Evolutionary conservation across 1,140 invertebrate genomes (phyloP), one percentile per base, ranked within the genome.

Genomic region (Aphis gossypii): DNA sequence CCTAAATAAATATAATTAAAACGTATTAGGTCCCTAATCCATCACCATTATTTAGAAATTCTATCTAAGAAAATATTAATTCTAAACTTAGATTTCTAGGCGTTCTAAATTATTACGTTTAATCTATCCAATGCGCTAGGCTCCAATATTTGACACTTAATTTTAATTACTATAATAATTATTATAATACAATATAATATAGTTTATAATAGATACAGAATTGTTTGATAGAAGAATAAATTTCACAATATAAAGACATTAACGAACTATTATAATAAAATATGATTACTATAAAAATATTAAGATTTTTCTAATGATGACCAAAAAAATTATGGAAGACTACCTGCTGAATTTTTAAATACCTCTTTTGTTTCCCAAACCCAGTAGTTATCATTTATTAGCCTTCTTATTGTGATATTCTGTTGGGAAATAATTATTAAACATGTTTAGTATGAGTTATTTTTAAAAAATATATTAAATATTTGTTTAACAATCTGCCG

Each of bases 391-490:
- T 98, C 97, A 96, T 98, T 98, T 96, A 98, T 96, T 96, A 98
- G 97, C 96, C 98, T 97, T 96, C 97, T 97, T 97, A 98, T 97
- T 96, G 98, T 98, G 97, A 98, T 97, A 96, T 98, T 98, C 98
- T 98, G 97, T 96, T 93, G 92, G 96, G 94, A 90, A 93, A 94
- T 94, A 93, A 93, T 88, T 83, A 93, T 93, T 84, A 89, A 76
- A 88, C 91, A 93, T 38, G 83, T 84, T 93, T 87, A 88, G 38
- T 93, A 93, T 60, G n/a, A 92, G n/a, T 18, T n/a, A 7, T 51
- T n/a, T 23, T 30, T 14, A 41, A 23, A 41, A 46, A 51, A 18
- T n/a, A 76, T 35, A 88, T 21, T 35, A 48, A 35, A 51, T 51
- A 88, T 88, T 51, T 88, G 5, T 88, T 88, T 46, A 48, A 35